Percentiles rank a stretch among this genome's conserved stretches.
These are phyloP conservation scores for Montipora cactus DNA, from an alignment of 64 coral and sea anemone genomes.

Conservation along the genomic window DNA sequence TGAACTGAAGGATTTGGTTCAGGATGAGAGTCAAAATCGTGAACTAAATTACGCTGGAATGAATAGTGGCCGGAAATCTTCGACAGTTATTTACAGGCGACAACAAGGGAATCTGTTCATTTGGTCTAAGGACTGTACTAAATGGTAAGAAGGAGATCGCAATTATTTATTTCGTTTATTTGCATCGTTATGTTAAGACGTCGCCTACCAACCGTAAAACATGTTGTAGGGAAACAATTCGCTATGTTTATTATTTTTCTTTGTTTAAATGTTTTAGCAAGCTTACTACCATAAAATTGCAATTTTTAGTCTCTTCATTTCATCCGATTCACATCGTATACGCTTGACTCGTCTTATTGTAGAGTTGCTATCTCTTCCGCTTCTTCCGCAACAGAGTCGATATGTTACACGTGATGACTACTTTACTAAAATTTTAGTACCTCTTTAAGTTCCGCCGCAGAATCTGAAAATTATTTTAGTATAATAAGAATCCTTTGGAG, in stretches of 20 bases:
- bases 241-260: neutral
- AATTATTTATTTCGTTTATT: neutral
- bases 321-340: neutral
- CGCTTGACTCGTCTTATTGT: neutral
- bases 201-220: neutral
- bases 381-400: too few relatives aligned
- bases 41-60: neutral
- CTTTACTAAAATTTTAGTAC: too few relatives aligned
- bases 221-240: neutral
- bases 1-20: neutral
- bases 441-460: too few relatives aligned
- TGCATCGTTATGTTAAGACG: neutral
- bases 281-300: neutral
- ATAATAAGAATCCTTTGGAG: too few relatives aligned
- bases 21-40: neutral
- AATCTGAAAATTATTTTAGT: too few relatives aligned
- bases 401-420: too few relatives aligned
- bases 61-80: neutral
- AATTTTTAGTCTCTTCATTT: neutral
- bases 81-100: neutral
- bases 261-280: neutral
- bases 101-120: too few relatives aligned
- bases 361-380: too few relatives aligned
- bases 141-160: neutral
- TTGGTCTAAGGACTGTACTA: neutral